These are phyloP conservation scores for Drosophila ogumai DNA, from an alignment of 1,140 invertebrate species.

Conservation along the genomic window DNA sequence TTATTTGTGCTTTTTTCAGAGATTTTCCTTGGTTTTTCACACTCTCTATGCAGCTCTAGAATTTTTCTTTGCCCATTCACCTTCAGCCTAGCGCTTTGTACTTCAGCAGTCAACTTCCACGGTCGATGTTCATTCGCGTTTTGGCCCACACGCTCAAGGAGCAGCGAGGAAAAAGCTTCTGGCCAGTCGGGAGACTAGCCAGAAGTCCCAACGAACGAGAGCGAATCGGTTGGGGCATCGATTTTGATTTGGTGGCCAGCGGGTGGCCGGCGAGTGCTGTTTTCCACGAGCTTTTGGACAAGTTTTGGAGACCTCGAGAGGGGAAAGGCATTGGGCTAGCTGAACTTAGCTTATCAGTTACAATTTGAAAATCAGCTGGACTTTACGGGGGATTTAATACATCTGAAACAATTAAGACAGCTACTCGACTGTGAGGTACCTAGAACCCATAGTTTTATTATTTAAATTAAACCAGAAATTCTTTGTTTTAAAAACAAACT, in stretches of 20 bases:
- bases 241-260: conserved; percentile 54
- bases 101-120: conserved; percentile 83
- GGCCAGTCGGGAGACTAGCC: conserved; percentile 19
- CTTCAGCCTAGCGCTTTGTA: conserved; percentile 78
- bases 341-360: neutral
- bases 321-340: conserved; percentile 8
- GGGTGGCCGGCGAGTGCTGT: conserved; percentile 24
- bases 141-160: conserved; percentile 71
- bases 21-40: conserved; percentile 35
- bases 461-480: neutral
- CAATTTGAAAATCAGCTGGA: neutral
- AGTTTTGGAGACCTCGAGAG: conserved; percentile 42
- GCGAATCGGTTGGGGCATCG: conserved; percentile 73
- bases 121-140: conserved; percentile 85
- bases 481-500: too few species aligned
- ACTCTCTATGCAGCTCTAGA: conserved; percentile 26
- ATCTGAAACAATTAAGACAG: neutral
- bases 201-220: conserved; percentile 21
- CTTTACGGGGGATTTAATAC: neutral
- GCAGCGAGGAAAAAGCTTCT: conserved; percentile 67
- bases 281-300: conserved; percentile 48
- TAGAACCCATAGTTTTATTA: too few species aligned
- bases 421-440: neutral
- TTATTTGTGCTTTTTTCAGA: conserved; percentile 26
- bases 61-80: conserved; percentile 64